Base-by-base conservation (phyloP, 2,888 invertebrate species). In the Lepidochrysops patricia region DNA sequence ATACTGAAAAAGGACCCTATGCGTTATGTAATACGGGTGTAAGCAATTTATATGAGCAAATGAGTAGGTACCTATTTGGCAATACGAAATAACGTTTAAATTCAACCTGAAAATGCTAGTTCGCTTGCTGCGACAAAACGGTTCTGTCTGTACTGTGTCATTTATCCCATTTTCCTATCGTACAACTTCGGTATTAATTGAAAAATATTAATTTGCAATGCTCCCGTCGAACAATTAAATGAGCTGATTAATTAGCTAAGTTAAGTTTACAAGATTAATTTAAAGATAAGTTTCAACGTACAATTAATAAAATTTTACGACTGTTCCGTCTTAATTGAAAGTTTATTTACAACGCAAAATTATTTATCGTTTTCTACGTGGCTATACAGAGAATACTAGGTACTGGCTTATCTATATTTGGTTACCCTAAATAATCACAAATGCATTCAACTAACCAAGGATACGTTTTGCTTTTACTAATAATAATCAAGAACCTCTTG, bases 371-470 rank as follows among this genome's bases (percentile, higher is more conserved):
- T 7, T 4, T 15, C 27, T 52, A 52, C 61, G 60, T 60, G 61
- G 60, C 60, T 50, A 63, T 62, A 60, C 49, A 66, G 70, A 74
- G 70, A 71, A 73, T 73, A 68, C 67, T 73, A 74, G 77, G 78
- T 82, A 81, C 77, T 77, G 79, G 75, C 70, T 68, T 67, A 62
- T 69, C 70, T 68, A 70, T 73, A 78, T 82, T 84, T 82, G 79
- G 78, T 84, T 77, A 76, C 70, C 75, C 75, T 79, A 80, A 76
- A 72, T 74, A 72, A 85, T 86, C 85, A 88, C 86, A 87, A 84
- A 84, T 83, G 78, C 80, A 57, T 32, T 58, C n/a, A 35, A 52
- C 13, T n/a, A 35, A 19, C n/a, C 34, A 4, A 23, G 0, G 3
- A 26, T 15, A 27, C 4, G 2, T 15, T 52, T 29, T 4, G 4